Evolutionary conservation across 2,113 vertebrate species (phyloP).

Genomic region (Thinocorus orbignyianus): DNA sequence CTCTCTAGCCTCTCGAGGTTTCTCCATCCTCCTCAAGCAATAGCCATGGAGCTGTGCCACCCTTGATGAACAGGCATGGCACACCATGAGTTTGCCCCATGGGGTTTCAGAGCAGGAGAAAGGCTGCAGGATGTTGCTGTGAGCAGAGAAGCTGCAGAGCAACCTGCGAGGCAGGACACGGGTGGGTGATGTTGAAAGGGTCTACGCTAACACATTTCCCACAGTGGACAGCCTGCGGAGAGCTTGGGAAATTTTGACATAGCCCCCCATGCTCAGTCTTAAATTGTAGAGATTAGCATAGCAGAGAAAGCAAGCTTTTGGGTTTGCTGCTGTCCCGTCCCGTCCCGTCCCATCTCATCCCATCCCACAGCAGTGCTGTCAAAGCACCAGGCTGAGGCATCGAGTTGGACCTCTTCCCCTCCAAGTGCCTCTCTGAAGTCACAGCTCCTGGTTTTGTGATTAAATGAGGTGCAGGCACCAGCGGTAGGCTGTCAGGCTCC

Average conservation of each 20-base stretch:
- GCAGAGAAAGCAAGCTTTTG: not conserved
- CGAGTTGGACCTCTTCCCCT: not conserved
- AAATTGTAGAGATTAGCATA: not conserved
- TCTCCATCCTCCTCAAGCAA: not conserved
- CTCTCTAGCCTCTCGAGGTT: not conserved
- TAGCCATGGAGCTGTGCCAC: not conserved
- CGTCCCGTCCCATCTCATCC: too few relatives aligned
- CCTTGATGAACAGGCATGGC: not conserved
- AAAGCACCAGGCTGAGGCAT: not conserved
- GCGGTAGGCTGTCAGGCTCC: rapidly evolving
- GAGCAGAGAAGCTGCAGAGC: not conserved
- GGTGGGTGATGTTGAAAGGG: not conserved
- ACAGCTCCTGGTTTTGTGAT: not conserved
- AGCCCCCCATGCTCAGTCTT: not conserved
- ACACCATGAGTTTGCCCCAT: rapidly evolving
- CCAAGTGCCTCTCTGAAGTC: not conserved
- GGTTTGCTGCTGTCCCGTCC: not conserved
- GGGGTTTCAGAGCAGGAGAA: not conserved
- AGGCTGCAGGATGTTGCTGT: not conserved
- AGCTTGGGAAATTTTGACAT: not conserved
- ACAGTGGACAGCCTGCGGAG: not conserved
- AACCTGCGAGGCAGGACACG: not conserved
- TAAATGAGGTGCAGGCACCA: not conserved
- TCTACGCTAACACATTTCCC: not conserved
- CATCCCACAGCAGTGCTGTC: not conserved